Base-by-base conservation (phyloP, 1,140 invertebrate species). In the Zaprionus lachaisei region DNA sequence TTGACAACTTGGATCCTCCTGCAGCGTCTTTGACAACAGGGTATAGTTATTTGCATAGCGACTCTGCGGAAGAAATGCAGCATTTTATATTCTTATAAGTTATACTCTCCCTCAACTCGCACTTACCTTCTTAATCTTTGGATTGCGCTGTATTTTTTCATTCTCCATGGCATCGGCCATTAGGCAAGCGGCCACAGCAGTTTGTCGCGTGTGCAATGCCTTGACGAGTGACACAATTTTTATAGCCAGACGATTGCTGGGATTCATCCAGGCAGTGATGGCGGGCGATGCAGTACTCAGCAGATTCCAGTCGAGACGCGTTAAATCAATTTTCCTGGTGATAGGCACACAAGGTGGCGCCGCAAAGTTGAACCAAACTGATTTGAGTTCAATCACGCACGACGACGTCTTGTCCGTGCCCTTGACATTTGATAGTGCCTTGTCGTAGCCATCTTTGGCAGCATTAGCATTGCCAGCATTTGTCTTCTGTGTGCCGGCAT, bases 181-280 rank as follows among this genome's bases (percentile, higher is more conserved):
- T 0, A 99, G 94, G 89, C 97, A 98, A 51, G 98, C 98, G 55
- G 98, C 96, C 12, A 98, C 96, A 9, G 97, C 97, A n/a, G 96
- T 97, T 24, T 96, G 96, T 57, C 97, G 93, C 60, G 95, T 94
- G 78, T 96, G 97, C 93, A 96, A 95, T 55, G 96, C 95, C 63
- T 97, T 93, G 65, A 96, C 94, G 93, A 98, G 95, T 64, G 97
- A 95, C 24, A 97, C 96, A 41, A 97, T 95, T 63, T 96, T 94
- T 37, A 97, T 97, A 57, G 97, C 96, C 47, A 98, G 95, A 26
- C 97, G 94, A 93, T 99, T 98, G 87, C 96, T 96, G 0, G 98
- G 98, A 94, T 98, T 99, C 95, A 99, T 96, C 98, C 98, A 99
- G 0, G 98, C 98, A 92, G 98, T 99, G 69, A 99, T 99, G 0